Evolutionary conservation across 1,140 invertebrate genomes (phyloP).

Genomic region (Macrocentrus cingulum): DNA sequence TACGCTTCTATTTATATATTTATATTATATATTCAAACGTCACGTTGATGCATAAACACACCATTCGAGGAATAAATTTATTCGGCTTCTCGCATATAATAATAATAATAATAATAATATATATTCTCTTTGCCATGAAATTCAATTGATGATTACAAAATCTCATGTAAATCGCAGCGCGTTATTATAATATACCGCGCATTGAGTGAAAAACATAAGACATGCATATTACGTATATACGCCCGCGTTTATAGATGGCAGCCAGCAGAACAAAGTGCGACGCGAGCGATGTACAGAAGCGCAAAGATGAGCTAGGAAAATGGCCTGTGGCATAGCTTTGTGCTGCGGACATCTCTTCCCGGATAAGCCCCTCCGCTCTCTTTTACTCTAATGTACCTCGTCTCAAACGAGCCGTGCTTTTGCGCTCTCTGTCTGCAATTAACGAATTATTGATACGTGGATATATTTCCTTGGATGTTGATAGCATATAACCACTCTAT

Average conservation of each 20-base stretch:
- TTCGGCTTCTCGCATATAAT: too few species aligned
- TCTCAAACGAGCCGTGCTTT: slow-evolving; percentile 14
- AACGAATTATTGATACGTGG: slow-evolving; percentile 15
- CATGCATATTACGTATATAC: too few species aligned
- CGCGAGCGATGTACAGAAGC: slow-evolving; percentile 5
- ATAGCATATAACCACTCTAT: background rate
- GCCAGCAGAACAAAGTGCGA: slow-evolving; percentile 11
- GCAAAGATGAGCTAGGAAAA: slow-evolving; percentile 20
- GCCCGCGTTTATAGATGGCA: background rate
- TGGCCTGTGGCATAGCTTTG: slow-evolving; percentile 21
- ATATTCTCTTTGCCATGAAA: too few species aligned
- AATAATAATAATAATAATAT: too few species aligned
- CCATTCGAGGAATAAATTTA: too few species aligned
- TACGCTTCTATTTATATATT: too few species aligned
- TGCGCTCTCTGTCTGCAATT: slow-evolving; percentile 12
- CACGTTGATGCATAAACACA: too few species aligned
- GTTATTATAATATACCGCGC: background rate
- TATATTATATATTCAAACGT: too few species aligned
- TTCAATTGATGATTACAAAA: too few species aligned
- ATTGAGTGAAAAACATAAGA: slow-evolving; percentile 11
- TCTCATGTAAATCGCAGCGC: slow-evolving; percentile 4
- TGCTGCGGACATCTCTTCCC: slow-evolving; percentile 13
- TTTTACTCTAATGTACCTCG: slow-evolving; percentile 13
- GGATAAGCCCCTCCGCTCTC: background rate
- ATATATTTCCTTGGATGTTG: too few species aligned